Base-by-base conservation (phyloP, 2,888 invertebrate genomes). In the Thelaira solivaga region DNA sequence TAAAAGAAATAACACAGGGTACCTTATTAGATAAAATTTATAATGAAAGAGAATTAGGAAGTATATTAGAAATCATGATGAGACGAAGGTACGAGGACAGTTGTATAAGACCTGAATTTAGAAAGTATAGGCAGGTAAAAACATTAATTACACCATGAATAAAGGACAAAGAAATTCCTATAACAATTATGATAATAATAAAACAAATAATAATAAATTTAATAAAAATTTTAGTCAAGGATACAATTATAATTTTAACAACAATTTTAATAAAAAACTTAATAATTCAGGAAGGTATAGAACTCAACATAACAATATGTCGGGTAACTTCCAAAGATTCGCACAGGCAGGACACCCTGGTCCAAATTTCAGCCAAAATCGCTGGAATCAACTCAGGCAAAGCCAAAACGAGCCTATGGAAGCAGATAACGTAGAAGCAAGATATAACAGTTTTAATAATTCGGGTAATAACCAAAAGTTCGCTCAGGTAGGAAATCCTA, bases 311-410 rank as follows among this genome's bases (percentile, higher is more conserved):
- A 29, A 29, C 29, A n/a, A n/a, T n/a, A n/a, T n/a, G n/a, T 31
- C 31, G 10, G 31, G 31, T 39, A 24, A 59, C 2, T 39, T 59
- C 20, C 22, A 59, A n/a, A 24, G 16, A 22, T 24, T 39, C 53
- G 18, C 18, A 10, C 51, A 67, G 59, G 20, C 24, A 67, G 67
- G 36, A 59, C 22, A 74, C 74, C 47, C 51, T 67, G 41, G 57
- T 41, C 55, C 45, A 57, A 57, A 39, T 65, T 65, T 29, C 29
- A 10, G 24, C 29, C 73, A 65, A 73, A 16, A 47, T 51, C 57
- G 65, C 16, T 34, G 24, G 39, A 64, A 55, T 47, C 65, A 64
- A 51, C 20, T 39, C 45, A 72, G 72, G 47, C 55, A 53, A 64
- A 13, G 45, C 34, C 55, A 5, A 43, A 36, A 6, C 22, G 43